These are phyloP conservation scores for Cosmia trapezina DNA, from an alignment of 2,888 invertebrate species.

Conservation along the genomic window DNA sequence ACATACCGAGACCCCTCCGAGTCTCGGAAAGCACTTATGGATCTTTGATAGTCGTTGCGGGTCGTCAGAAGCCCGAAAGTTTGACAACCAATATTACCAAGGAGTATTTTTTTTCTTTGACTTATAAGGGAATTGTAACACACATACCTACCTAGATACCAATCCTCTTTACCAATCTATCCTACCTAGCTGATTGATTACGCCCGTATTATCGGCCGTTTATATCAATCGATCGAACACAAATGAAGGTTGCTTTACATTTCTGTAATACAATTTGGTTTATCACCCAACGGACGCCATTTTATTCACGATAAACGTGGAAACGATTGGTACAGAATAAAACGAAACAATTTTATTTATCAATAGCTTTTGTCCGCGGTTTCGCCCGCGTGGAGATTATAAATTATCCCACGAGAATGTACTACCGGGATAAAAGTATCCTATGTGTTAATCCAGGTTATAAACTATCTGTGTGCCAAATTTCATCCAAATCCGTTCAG, in stretches of 20 bases:
- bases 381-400: not conserved
- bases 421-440: no score
- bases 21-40: no score
- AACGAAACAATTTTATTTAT: slow-evolving; percentile 2
- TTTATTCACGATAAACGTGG: not conserved
- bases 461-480: no score
- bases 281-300: slow-evolving; percentile 23
- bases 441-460: no score
- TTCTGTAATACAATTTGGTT: slow-evolving; percentile 39
- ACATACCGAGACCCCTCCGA: no score
- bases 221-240: slow-evolving; percentile 22
- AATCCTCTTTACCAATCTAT: slow-evolving; percentile 11
- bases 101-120: no score
- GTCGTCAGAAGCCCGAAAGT: no score
- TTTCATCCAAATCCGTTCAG: no score
- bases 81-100: no score
- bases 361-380: not conserved
- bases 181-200: slow-evolving; percentile 21
- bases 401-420: no score
- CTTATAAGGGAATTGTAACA: no score
- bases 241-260: slow-evolving; percentile 23
- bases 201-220: slow-evolving; percentile 3
- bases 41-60: no score
- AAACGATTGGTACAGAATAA: slow-evolving; percentile 2
- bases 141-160: not conserved